Base-by-base conservation (phyloP, 2,797 vertebrate genomes). In the Sandelia bainsii region DNA sequence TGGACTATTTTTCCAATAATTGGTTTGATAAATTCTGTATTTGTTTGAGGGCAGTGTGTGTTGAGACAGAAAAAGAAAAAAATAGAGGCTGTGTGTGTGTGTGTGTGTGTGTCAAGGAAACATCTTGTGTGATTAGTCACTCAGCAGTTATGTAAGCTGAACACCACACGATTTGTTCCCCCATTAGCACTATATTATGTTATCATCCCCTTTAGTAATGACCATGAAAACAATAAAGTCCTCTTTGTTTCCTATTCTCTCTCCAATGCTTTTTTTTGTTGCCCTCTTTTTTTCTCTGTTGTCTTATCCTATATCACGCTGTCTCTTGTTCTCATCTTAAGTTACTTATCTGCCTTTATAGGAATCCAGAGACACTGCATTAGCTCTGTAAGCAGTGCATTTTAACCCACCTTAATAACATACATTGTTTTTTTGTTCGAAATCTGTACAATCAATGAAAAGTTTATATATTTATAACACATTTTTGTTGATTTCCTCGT, bases 101-200 rank as follows among this genome's bases (percentile, higher is more conserved):
- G 16, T 44, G 16, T 44, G 42, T 45, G 16, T 44, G 77, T 83
- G 54, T 85, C 49, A 76, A 77, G 77, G 81, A 89, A 86, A 79
- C 79, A 87, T 84, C 63, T 72, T 80, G 75, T 86, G 64, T 81
- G 81, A 92, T 92, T 92, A 89, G 85, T 92, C 90, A 90, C 82
- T 90, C 87, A 53, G 37, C 70, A 71, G 89, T 92, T 93, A 88
- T 92, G 88, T 89, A 90, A 93, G 85, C 79, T 62, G 79, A 90
- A 88, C 83, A 75, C 81, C 77, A 82, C 78, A 66, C 73, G 25
- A 90, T 93, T 89, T 93, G 91, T 93, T 89, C 86, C 77, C 84
- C 86, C 70, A 92, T 92, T 93, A 91, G 75, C 68, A 79, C 83
- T 80, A 84, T 82, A 88, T 91, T 93, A 88, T 81, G 77, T 79